These are phyloP conservation scores for Psittacus erithacus DNA, from an alignment of 2,113 vertebrate genomes.

Conservation along the genomic window DNA sequence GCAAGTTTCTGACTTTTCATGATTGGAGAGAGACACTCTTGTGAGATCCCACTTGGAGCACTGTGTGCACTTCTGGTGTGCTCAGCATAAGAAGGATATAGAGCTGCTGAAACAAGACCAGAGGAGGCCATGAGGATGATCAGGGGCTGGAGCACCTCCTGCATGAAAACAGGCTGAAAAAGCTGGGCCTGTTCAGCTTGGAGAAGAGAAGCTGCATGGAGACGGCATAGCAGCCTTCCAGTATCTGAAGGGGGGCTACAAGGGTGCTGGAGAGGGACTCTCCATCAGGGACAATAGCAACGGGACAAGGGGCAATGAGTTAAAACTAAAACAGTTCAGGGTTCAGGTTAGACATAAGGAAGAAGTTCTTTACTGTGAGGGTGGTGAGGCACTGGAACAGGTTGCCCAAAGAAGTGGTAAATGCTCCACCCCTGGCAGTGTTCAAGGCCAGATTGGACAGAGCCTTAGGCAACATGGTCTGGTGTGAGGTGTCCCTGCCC, in stretches of 20 bases:
- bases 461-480: neutral
- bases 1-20: neutral
- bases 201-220: neutral
- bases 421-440: neutral
- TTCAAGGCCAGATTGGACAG: neutral
- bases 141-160: neutral
- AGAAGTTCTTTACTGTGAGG: neutral
- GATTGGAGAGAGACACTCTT: neutral
- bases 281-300: neutral
- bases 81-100: neutral
- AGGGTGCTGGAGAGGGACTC: neutral
- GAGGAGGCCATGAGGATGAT: neutral
- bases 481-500: neutral
- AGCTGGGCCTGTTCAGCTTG: neutral
- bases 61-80: neutral
- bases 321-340: neutral
- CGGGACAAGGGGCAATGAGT: neutral
- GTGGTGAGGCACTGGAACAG: neutral
- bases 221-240: neutral
- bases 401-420: neutral
- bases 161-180: rapidly evolving
- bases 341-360: neutral
- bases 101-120: neutral
- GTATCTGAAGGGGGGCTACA: neutral
- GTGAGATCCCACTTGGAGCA: neutral